These are phyloP conservation scores for Epizoanthus scotinus DNA, from an alignment of 92 coral and sea anemone genomes.

Conservation along the genomic window DNA sequence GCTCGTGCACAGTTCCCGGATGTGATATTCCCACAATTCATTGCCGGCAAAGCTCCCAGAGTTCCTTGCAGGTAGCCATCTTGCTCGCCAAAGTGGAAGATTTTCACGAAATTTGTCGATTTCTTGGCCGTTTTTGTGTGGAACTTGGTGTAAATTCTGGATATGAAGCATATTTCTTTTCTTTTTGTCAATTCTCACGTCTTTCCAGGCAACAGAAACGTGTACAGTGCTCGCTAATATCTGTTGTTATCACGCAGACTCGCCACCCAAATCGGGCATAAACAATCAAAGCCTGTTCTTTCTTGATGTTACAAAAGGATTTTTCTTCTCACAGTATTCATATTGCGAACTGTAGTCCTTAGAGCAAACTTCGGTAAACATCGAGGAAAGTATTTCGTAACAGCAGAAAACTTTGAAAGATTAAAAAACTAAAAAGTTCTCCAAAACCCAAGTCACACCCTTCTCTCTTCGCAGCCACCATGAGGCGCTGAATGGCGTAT, in stretches of 20 bases:
- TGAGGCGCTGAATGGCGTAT: constrained; percentile 44
- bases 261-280: constrained; percentile 14
- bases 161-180: background rate
- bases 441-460: background rate
- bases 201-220: background rate
- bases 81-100: background rate
- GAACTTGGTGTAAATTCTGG: background rate
- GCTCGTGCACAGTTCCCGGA: constrained; percentile 87
- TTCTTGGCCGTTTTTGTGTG: background rate
- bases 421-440: background rate
- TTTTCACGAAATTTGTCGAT: background rate
- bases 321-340: background rate
- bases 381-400: background rate
- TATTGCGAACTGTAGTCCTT: background rate
- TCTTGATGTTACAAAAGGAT: constrained; percentile 19
- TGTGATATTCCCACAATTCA: constrained; percentile 59
- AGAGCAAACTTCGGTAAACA: background rate
- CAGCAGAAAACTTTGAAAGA: background rate
- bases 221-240: background rate
- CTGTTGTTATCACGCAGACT: constrained; percentile 11
- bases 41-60: constrained; percentile 55
- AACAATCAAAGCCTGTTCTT: constrained; percentile 44
- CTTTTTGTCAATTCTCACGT: background rate
- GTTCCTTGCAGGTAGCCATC: constrained; percentile 28
- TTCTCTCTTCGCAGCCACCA: background rate